Evolutionary conservation across 2,113 vertebrate genomes (phyloP), one percentile per base, ranked within the genome.

Genomic region (Halichoeres trimaculatus): DNA sequence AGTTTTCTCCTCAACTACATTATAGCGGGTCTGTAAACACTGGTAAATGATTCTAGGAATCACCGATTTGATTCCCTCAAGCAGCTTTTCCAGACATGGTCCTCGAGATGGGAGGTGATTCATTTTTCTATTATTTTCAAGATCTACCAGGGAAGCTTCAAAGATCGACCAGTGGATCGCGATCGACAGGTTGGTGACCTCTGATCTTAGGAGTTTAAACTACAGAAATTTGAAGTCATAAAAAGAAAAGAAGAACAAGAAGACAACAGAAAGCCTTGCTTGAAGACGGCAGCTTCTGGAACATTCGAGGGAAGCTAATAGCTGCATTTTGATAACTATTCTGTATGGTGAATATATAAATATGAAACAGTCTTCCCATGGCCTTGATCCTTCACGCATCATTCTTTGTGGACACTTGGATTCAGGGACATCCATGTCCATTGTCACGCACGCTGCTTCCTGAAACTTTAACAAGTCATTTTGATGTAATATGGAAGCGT

Each of bases 171-270:
- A n/a, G n/a, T n/a, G n/a, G n/a, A n/a, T n/a, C n/a, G n/a, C n/a
- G n/a, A n/a, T n/a, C n/a, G n/a, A n/a, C n/a, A n/a, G n/a, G n/a
- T n/a, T n/a, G n/a, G n/a, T n/a, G n/a, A n/a, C n/a, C n/a, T n/a
- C n/a, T n/a, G n/a, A n/a, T n/a, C n/a, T n/a, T 57, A 17, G 10
- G 55, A 80, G 79, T 85, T 79, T 53, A 81, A 78, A 83, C 50
- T 57, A 72, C 43, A 73, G 65, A 57, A 55, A 40, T 77, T 76
- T 72, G 70, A 80, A 86, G 74, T 65, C 24, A 13, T 36, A 59
- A 47, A 76, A 63, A 34, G 20, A 8, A 14, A 80, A 57, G 36
- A 65, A n/a, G 20, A 51, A 30, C 3, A 53, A 43, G 55, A 64
- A 59, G 24, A 35, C 60, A 75, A 72, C 56, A 14, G 57, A 48